A percentile compares a stretch with the other conserved stretches of the same genome.
Conservation (phyloP, 2,888 invertebrate genomes). For the Eilema caniola region DNA sequence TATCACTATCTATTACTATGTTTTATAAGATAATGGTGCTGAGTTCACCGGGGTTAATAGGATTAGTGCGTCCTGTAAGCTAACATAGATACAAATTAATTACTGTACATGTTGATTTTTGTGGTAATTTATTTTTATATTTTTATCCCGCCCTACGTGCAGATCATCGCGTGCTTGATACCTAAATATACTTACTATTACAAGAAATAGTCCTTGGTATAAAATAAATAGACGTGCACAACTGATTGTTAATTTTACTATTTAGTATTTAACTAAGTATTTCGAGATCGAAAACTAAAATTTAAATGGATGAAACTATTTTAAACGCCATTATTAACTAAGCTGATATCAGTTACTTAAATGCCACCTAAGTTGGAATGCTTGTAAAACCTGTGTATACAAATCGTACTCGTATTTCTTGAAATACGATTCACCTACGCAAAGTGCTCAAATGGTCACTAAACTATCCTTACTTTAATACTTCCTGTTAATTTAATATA, state of each 20-base stretch:
- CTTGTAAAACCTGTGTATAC: not conserved
- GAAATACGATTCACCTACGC: slow-evolving; percentile 1
- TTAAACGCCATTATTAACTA: not conserved
- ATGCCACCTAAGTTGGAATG: not conserved
- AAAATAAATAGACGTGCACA: not conserved
- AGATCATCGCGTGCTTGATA: too few species aligned
- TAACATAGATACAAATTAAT: slow-evolving; percentile 41
- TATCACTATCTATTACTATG: slow-evolving; percentile 13
- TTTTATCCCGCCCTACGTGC: too few species aligned
- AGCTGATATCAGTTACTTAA: not conserved
- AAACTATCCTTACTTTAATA: not conserved
- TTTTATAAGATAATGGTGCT: slow-evolving; percentile 62
- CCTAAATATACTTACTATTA: not conserved
- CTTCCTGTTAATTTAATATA: not conserved
- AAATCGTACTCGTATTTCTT: not conserved
- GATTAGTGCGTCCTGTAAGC: slow-evolving; percentile 66
- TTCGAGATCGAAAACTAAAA: not conserved
- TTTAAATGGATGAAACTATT: not conserved
- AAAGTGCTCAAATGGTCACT: not conserved
- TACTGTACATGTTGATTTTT: slow-evolving; percentile 46
- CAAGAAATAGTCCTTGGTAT: not conserved
- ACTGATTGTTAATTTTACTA: too few species aligned
- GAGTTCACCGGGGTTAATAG: slow-evolving; percentile 70
- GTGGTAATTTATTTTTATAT: not conserved
- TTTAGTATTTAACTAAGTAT: not conserved